Percentiles rank a stretch among this genome's conserved stretches.
phyloP scores from a whole-genome alignment of 2,113 vertebrate species.

The Excalfactoria chinensis region DNA sequence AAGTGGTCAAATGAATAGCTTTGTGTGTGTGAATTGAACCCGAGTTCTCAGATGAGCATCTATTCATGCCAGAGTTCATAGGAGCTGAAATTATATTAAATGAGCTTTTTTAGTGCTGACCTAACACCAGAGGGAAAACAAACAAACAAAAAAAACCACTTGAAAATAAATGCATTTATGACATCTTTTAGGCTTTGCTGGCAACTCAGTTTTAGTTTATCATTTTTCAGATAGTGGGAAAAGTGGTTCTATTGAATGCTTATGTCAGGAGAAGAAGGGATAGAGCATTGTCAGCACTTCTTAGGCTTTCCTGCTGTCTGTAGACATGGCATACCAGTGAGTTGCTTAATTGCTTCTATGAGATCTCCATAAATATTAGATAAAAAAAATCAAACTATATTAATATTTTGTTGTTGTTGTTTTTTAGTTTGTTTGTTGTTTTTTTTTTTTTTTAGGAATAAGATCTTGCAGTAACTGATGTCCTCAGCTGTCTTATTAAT shows the following conservation, averaged over 20 bases:
- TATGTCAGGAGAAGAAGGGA: background rate
- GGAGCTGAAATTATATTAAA: conserved; percentile 45
- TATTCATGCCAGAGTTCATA: background rate
- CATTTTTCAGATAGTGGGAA: background rate
- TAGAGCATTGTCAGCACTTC: background rate
- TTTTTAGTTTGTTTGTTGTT: too few species aligned
- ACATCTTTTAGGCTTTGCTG: background rate
- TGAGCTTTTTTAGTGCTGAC: background rate
- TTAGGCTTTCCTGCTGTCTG: background rate
- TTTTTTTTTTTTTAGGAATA: background rate
- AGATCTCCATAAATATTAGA: background rate
- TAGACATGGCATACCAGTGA: background rate
- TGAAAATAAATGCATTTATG: background rate
- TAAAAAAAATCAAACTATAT: background rate
- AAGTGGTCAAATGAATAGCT: background rate
- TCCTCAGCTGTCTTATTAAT: background rate
- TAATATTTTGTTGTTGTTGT: background rate
- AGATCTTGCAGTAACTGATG: background rate
- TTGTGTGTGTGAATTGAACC: background rate
- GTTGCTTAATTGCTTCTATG: background rate
- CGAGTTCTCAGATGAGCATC: background rate
- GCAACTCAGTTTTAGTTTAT: background rate
- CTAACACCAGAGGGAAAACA: background rate
- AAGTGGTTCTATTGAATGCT: background rate
- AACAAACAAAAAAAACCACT: too few species aligned